Percentiles rank a stretch among this genome's conserved stretches.
These are phyloP conservation scores for Papilio polytes DNA, from an alignment of 1,140 invertebrate genomes.

Conservation along the genomic window DNA sequence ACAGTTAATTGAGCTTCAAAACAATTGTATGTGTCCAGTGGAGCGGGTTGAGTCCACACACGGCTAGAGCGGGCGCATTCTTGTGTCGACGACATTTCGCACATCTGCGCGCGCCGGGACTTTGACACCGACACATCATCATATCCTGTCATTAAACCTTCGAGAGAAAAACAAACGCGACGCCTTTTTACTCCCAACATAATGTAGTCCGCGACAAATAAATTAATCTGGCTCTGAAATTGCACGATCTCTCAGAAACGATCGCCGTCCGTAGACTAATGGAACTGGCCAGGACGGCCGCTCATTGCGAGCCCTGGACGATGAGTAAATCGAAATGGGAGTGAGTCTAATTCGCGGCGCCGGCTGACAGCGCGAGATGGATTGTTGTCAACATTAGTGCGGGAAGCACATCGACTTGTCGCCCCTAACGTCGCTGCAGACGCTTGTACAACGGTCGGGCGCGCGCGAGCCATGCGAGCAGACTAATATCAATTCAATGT, in stretches of 20 bases:
- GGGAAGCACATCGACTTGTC: slow-evolving; percentile 77
- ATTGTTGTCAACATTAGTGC: slow-evolving; percentile 82
- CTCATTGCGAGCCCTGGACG: slow-evolving; percentile 62
- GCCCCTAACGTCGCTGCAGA: slow-evolving; percentile 52
- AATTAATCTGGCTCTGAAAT: slow-evolving; percentile 72
- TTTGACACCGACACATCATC: slow-evolving; percentile 63
- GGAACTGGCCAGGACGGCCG: slow-evolving; percentile 55
- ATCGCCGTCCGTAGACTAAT: slow-evolving; percentile 57
- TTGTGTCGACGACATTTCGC: slow-evolving; percentile 64
- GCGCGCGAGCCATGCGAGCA: not conserved
- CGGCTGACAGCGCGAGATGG: slow-evolving; percentile 78
- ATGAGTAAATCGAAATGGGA: slow-evolving; percentile 80
- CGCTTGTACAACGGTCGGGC: slow-evolving; percentile 30
- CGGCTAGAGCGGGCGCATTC: slow-evolving; percentile 58
- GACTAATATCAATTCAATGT: not conserved
- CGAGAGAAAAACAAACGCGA: slow-evolving; percentile 63
- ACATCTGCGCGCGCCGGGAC: slow-evolving; percentile 69
- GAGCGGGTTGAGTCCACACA: slow-evolving; percentile 45
- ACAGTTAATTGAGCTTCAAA: slow-evolving; percentile 23
- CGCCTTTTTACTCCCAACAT: slow-evolving; percentile 63
- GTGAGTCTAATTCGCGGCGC: slow-evolving; percentile 78
- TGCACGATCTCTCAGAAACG: slow-evolving; percentile 64
- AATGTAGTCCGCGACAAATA: slow-evolving; percentile 71
- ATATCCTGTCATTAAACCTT: slow-evolving; percentile 78
- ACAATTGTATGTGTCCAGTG: slow-evolving; percentile 8